Evolutionary conservation across 2,888 invertebrate species (phyloP).

Genomic region (Pyralis farinalis): DNA sequence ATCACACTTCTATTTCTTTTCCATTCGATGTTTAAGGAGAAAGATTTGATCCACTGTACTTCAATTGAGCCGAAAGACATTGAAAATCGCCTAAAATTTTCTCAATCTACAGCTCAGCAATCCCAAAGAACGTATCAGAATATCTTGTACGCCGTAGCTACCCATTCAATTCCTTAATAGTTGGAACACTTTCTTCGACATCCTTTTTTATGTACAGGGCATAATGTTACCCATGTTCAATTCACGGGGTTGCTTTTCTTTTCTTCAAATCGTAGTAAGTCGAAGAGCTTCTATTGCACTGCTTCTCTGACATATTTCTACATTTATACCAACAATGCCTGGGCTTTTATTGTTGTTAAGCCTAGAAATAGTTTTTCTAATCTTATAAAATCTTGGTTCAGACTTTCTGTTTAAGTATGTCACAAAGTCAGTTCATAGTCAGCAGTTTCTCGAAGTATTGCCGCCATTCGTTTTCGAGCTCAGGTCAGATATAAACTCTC

Average conservation of each 20-base stretch:
- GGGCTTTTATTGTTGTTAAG: conserved; percentile 2
- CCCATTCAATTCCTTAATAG: conserved; percentile 10
- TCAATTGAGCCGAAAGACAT: conserved; percentile 12
- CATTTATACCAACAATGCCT: background rate
- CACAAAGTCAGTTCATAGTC: too few relatives aligned
- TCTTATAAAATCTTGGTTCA: background rate
- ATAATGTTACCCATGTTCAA: conserved; percentile 6
- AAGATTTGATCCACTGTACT: conserved; percentile 17
- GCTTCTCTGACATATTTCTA: background rate
- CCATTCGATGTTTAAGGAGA: conserved; percentile 15
- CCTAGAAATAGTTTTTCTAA: background rate
- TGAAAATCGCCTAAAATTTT: conserved; percentile 11
- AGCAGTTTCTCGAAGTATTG: background rate
- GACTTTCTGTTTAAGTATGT: too few relatives aligned
- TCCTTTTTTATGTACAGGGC: conserved; percentile 11
- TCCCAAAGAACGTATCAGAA: conserved; percentile 6
- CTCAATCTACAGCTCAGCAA: conserved; percentile 8
- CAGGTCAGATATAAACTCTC: background rate
- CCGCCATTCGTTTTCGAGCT: background rate
- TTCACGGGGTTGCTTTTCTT: background rate
- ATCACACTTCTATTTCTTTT: conserved; percentile 18
- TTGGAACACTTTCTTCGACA: conserved; percentile 9
- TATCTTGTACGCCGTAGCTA: conserved; percentile 11
- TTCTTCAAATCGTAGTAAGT: conserved; percentile 1
- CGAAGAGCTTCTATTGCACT: background rate